A percentile compares a stretch with the other conserved stretches of the same genome.
These are phyloP conservation scores for Sceloporus tristichus DNA, from an alignment of 2,113 vertebrate genomes.

Conservation along the genomic window DNA sequence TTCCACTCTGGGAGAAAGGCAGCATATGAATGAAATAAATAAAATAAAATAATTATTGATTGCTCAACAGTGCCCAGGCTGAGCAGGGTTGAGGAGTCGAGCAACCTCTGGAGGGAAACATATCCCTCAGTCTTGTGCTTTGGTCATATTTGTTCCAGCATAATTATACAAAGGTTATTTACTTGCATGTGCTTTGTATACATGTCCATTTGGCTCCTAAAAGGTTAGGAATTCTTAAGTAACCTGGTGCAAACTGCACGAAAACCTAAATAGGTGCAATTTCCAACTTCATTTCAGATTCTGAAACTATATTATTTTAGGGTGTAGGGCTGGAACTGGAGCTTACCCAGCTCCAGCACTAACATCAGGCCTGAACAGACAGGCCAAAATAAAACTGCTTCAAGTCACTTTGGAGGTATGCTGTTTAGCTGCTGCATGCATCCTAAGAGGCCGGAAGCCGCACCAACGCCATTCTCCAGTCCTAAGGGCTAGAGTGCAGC, in stretches of 20 bases:
- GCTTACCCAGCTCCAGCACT: not conserved
- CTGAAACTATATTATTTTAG: not conserved
- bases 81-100: not conserved
- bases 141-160: not conserved
- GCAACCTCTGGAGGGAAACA: not conserved
- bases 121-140: not conserved
- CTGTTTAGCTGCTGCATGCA: no score
- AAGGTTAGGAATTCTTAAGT: not conserved
- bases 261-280: slow-evolving; percentile 2
- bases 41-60: no score
- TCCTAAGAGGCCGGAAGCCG: no score
- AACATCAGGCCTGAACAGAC: not conserved
- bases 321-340: not conserved
- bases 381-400: no score
- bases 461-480: no score
- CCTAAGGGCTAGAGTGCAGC: no score
- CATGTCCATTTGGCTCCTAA: not conserved
- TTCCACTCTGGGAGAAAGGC: no score
- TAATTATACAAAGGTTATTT: not conserved
- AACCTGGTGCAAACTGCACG: not conserved
- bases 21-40: no score
- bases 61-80: not conserved
- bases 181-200: not conserved
- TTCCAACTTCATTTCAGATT: not conserved
- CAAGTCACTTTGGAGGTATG: no score